Percentiles rank a stretch among this genome's conserved stretches.
These are phyloP conservation scores for Hirundo rustica DNA, from an alignment of 2,797 vertebrate genomes.

Conservation along the genomic window DNA sequence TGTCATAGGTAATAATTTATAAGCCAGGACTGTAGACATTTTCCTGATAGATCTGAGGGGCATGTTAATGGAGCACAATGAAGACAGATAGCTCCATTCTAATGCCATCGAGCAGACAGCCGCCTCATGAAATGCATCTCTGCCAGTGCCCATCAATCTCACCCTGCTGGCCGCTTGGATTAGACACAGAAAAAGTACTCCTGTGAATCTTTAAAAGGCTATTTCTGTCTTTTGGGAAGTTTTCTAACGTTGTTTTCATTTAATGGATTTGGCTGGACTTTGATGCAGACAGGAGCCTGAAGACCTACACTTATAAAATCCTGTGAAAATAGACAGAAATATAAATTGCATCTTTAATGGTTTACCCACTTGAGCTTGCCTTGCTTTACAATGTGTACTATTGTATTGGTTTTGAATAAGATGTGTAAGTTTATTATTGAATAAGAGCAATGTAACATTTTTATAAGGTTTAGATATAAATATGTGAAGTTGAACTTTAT, in stretches of 20 bases:
- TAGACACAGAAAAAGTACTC: constrained; percentile 70
- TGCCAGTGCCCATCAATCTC: constrained; percentile 77
- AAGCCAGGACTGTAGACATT: constrained; percentile 63
- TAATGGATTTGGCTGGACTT: constrained; percentile 54
- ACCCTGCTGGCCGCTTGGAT: constrained; percentile 61
- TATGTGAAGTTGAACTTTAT: neutral
- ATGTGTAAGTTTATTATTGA: neutral
- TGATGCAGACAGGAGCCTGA: neutral
- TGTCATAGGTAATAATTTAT: constrained; percentile 72
- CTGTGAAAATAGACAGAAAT: constrained; percentile 15
- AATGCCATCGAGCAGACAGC: constrained; percentile 62
- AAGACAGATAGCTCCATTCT: constrained; percentile 79
- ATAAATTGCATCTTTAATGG: constrained; percentile 40
- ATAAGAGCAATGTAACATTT: neutral
- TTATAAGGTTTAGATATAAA: neutral
- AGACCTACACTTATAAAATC: constrained; percentile 44
- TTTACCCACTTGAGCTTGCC: neutral
- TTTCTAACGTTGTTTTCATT: constrained; percentile 73
- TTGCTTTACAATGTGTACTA: neutral
- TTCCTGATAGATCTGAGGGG: constrained; percentile 73
- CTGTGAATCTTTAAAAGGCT: constrained; percentile 76
- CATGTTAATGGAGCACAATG: constrained; percentile 77
- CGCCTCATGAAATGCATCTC: constrained; percentile 71
- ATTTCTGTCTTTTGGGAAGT: constrained; percentile 72
- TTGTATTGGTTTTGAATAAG: neutral